A percentile compares a stretch with the other conserved stretches of the same genome.
Conservation (phyloP, 2,888 invertebrate species). For the Epinotia brunnichana region DNA sequence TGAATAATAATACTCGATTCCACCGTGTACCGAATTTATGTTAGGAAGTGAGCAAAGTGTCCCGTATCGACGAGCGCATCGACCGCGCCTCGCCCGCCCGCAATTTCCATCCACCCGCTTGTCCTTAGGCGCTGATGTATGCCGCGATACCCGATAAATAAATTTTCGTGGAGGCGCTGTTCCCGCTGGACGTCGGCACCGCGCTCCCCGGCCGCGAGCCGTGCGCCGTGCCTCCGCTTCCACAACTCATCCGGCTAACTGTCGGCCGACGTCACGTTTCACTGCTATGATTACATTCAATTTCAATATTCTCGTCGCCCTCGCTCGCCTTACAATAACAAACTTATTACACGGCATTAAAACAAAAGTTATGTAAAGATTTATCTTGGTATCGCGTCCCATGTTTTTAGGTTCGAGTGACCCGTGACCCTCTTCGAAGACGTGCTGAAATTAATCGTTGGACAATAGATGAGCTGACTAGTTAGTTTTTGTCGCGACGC, state of each 20-base stretch:
- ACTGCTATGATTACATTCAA: slow-evolving; percentile 63
- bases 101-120: slow-evolving; percentile 66
- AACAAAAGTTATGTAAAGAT: slow-evolving; percentile 48
- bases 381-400: slow-evolving; percentile 33
- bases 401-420: slow-evolving; percentile 44
- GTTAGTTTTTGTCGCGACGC: slow-evolving; percentile 44
- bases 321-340: slow-evolving; percentile 46
- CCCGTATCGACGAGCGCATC: slow-evolving; percentile 76
- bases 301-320: slow-evolving; percentile 64
- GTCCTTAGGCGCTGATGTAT: slow-evolving; percentile 70
- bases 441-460: slow-evolving; percentile 47
- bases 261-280: slow-evolving; percentile 66
- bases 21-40: slow-evolving; percentile 81
- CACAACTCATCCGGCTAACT: slow-evolving; percentile 63
- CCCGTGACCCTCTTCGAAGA: slow-evolving; percentile 48
- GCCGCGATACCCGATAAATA: slow-evolving; percentile 73
- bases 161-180: slow-evolving; percentile 64
- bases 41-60: slow-evolving; percentile 79
- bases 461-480: slow-evolving; percentile 46
- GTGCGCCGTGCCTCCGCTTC: slow-evolving; percentile 48
- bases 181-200: slow-evolving; percentile 55
- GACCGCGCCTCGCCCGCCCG: slow-evolving; percentile 65
- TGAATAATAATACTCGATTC: slow-evolving; percentile 84
- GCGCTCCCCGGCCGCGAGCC: slow-evolving; percentile 49
- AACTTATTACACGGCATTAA: slow-evolving; percentile 42